These are phyloP conservation scores for Spatula clypeata DNA, from an alignment of 2,797 vertebrate species.

Conservation along the genomic window DNA sequence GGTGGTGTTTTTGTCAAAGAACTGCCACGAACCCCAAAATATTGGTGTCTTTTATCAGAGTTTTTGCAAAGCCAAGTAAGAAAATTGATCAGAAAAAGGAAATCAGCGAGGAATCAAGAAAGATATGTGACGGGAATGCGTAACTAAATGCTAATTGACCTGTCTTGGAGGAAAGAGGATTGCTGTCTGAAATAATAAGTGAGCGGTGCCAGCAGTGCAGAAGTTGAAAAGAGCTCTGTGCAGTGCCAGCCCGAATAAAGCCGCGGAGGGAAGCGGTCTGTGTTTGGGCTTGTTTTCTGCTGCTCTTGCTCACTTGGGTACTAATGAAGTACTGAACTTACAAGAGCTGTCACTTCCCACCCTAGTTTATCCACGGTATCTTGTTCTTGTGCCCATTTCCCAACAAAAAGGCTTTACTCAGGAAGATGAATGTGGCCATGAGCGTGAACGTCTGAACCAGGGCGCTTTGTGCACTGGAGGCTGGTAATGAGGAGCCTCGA, in stretches of 20 bases:
- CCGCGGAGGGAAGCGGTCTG: not conserved
- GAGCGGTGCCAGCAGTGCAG: not conserved
- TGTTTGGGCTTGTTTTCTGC: not conserved
- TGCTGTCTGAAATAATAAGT: slow-evolving; percentile 15
- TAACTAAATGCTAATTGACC: slow-evolving; percentile 1
- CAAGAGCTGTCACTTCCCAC: not conserved
- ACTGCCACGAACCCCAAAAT: not conserved
- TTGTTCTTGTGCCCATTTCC: not conserved
- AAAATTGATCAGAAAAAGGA: not conserved
- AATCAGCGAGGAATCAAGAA: not conserved
- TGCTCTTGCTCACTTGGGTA: slow-evolving; percentile 15
- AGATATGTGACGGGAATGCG: not conserved
- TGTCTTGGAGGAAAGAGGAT: not conserved
- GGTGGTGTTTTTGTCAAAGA: not conserved
- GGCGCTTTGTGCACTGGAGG: not conserved
- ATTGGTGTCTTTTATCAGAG: not conserved
- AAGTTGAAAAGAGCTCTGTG: slow-evolving; percentile 7
- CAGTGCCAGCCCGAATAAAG: not conserved
- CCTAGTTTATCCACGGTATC: not conserved
- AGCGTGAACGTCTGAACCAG: not conserved
- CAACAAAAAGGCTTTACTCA: not conserved
- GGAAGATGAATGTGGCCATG: not conserved
- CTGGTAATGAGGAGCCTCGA: not conserved
- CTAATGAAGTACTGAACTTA: slow-evolving; percentile 47
- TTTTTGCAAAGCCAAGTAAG: not conserved